These are phyloP conservation scores for Cryptus viduatorius DNA, from an alignment of 2,888 invertebrate species.

Conservation along the genomic window DNA sequence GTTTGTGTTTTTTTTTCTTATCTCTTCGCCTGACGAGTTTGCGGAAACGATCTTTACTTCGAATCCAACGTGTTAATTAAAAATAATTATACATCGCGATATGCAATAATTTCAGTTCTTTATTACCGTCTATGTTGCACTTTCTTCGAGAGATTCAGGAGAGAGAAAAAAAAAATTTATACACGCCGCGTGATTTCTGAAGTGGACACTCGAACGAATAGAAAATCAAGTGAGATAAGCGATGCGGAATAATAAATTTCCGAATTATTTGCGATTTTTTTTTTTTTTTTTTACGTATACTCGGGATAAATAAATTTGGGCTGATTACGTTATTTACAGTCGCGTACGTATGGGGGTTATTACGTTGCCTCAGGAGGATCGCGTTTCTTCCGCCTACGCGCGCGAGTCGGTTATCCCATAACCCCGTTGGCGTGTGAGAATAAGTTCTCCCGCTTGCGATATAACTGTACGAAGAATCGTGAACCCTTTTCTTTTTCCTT, in stretches of 20 bases:
- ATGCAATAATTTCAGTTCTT: background rate
- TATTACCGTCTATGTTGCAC: background rate
- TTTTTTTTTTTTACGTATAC: slow-evolving; percentile 39
- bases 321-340: slow-evolving; percentile 70
- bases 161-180: background rate
- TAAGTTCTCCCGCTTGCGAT: slow-evolving; percentile 41
- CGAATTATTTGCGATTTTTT: slow-evolving; percentile 18
- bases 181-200: background rate
- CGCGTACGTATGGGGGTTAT: slow-evolving; percentile 37
- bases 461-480: slow-evolving; percentile 36
- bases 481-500: slow-evolving; percentile 7
- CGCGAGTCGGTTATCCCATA: slow-evolving; percentile 51
- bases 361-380: slow-evolving; percentile 62
- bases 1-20: slow-evolving; percentile 7
- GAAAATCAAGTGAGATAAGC: background rate
- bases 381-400: slow-evolving; percentile 66
- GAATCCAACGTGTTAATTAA: slow-evolving; percentile 10
- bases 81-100: slow-evolving; percentile 28
- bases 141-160: background rate
- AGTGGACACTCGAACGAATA: background rate
- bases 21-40: background rate
- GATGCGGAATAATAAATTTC: background rate
- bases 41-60: background rate
- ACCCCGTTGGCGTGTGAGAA: slow-evolving; percentile 34
- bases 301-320: slow-evolving; percentile 63